phyloP scores from a whole-genome alignment of 2,113 vertebrate species.

The Apteryx owenii region DNA sequence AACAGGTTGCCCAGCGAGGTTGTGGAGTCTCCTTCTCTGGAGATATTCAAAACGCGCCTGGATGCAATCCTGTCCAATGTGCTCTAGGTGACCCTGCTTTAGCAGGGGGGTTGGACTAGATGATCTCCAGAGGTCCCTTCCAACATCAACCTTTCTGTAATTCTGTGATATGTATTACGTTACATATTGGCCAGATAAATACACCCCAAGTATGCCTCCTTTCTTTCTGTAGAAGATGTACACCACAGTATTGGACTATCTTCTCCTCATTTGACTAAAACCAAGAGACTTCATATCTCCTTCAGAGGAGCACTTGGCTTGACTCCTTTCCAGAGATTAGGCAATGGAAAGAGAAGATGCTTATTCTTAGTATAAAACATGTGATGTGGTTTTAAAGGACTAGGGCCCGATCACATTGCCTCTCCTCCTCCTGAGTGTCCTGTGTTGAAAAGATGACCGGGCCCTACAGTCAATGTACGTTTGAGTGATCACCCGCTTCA shows the following conservation, averaged over 20 bases:
- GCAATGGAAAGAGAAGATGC: not conserved
- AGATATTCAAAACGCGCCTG: no score
- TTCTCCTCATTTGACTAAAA: not conserved
- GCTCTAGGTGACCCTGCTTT: no score
- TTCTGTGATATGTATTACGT: no score
- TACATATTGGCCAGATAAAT: not conserved
- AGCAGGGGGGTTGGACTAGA: no score
- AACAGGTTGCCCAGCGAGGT: no score
- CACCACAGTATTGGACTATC: rapidly evolving
- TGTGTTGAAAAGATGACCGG: not conserved
- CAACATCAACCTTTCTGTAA: no score
- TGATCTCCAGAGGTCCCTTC: no score
- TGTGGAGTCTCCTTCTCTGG: no score
- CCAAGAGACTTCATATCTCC: not conserved
- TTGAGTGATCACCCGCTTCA: not conserved
- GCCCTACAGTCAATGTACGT: rapidly evolving
- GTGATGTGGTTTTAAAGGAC: not conserved
- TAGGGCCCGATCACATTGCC: not conserved
- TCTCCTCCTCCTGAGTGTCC: not conserved
- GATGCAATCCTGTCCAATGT: no score
- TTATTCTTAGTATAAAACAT: not conserved
- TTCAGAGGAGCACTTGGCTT: not conserved
- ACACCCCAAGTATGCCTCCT: rapidly evolving
- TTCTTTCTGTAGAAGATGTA: not conserved
- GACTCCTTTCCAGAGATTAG: not conserved